A percentile compares a stretch with the other conserved stretches of the same genome.
phyloP scores from a whole-genome alignment of 1,140 invertebrate species.

The Drosophila nasuta region DNA sequence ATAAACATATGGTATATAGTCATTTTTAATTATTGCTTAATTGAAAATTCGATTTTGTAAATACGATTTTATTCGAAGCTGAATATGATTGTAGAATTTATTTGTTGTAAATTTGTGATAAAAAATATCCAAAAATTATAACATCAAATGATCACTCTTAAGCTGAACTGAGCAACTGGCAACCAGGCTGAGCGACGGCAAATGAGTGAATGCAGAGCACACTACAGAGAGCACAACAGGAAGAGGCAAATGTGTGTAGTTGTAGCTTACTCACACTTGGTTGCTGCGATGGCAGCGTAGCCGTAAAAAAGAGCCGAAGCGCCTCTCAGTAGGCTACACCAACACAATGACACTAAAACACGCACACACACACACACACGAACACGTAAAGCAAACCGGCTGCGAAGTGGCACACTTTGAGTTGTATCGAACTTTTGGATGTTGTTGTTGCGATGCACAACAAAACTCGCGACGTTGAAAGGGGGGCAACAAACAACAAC shows the following conservation, averaged over 20 bases:
- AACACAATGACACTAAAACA: conserved; percentile 29
- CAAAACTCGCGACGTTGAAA: conserved; percentile 54
- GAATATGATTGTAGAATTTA: too few relatives aligned
- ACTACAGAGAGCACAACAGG: conserved; percentile 24
- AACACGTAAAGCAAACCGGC: conserved; percentile 31
- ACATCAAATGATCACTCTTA: too few relatives aligned
- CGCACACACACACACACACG: conserved; percentile 38
- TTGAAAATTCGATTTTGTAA: too few relatives aligned
- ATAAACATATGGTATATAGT: too few relatives aligned
- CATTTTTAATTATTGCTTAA: too few relatives aligned
- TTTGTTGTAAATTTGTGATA: too few relatives aligned
- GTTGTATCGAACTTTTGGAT: conserved; percentile 69
- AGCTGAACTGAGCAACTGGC: conserved; percentile 14
- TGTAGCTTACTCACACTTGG: conserved; percentile 57
- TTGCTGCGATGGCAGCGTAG: conserved; percentile 41
- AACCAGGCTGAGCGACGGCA: conserved; percentile 35
- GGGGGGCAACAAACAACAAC: conserved; percentile 47
- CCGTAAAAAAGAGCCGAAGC: conserved; percentile 34
- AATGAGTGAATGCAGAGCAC: conserved; percentile 27
- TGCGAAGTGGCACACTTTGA: conserved; percentile 66
- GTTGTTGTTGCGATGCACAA: conserved; percentile 41
- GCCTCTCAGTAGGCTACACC: conserved; percentile 41
- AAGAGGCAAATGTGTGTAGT: neutral
- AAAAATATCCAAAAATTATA: too few relatives aligned
- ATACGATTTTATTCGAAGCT: too few relatives aligned